phyloP scores from a whole-genome alignment of 2,888 invertebrate species.

The Tetanocera ferruginea region DNA sequence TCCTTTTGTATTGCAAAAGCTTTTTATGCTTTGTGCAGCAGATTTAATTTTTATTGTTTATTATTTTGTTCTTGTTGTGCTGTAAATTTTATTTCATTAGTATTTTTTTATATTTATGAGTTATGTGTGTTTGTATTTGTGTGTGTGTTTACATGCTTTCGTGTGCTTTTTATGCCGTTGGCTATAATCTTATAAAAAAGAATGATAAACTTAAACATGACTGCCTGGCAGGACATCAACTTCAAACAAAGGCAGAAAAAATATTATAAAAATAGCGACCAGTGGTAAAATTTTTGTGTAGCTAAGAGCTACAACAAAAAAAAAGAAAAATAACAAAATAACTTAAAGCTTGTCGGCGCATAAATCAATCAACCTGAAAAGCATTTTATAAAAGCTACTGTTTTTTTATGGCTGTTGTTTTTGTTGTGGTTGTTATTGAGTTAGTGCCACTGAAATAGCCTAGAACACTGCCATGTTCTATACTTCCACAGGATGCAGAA shows the following conservation, averaged over 20 bases:
- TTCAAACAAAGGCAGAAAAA: neutral
- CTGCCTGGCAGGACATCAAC: neutral
- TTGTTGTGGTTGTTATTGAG: neutral
- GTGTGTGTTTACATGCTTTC: neutral
- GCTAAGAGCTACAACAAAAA: neutral
- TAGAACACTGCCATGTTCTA: no score
- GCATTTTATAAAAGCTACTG: neutral
- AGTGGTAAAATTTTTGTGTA: neutral
- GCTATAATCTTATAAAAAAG: neutral
- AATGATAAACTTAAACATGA: neutral
- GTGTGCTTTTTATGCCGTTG: neutral
- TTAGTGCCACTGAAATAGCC: no score
- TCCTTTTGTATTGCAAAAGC: neutral
- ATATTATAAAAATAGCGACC: neutral
- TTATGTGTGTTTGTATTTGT: neutral
- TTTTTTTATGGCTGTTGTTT: neutral
- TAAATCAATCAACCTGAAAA: conserved; percentile 30
- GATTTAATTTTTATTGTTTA: conserved; percentile 5
- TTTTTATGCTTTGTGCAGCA: neutral
- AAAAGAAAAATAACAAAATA: neutral
- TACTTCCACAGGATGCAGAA: no score
- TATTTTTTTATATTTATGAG: neutral
- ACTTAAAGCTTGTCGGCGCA: neutral
- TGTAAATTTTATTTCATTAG: neutral
- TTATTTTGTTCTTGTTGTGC: neutral